phyloP scores from a whole-genome alignment of 1,140 invertebrate species.

The Trichonephila clavata region DNA sequence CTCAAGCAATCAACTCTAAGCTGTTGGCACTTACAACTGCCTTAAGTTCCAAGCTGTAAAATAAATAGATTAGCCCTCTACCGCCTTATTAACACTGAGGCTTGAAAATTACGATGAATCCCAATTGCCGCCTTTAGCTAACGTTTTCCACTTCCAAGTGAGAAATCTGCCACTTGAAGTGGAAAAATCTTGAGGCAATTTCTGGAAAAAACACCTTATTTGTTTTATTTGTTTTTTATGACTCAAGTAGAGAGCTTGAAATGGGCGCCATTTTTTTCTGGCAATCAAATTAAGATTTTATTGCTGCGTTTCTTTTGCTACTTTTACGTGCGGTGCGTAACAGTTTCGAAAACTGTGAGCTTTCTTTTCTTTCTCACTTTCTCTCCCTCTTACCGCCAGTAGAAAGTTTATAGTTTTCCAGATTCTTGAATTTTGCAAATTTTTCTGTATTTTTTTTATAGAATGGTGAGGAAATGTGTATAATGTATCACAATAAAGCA shows the following conservation, averaged over 20 bases:
- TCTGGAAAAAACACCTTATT: neutral
- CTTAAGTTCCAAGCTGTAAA: conserved; percentile 1
- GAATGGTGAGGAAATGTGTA: neutral
- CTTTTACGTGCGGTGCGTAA: neutral
- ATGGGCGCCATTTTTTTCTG: conserved; percentile 33
- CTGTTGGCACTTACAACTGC: neutral
- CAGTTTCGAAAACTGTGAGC: neutral
- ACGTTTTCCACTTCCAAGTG: neutral
- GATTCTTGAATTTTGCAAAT: neutral
- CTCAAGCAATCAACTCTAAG: neutral
- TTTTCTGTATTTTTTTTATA: neutral
- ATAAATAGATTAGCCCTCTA: conserved; percentile 26
- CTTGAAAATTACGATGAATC: conserved; percentile 49
- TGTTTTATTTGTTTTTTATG: conserved; percentile 50
- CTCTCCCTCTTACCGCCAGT: neutral
- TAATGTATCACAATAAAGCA: too few species aligned
- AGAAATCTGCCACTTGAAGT: neutral
- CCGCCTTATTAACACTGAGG: conserved; percentile 3
- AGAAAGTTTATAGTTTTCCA: neutral
- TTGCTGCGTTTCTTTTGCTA: conserved; percentile 37
- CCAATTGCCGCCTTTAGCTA: conserved; percentile 43
- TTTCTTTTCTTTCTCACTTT: conserved; percentile 23
- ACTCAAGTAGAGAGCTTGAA: neutral
- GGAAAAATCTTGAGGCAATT: neutral
- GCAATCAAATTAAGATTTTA: conserved; percentile 67